phyloP scores from a whole-genome alignment of 2,797 vertebrate species.

The Molossus molossus region DNA sequence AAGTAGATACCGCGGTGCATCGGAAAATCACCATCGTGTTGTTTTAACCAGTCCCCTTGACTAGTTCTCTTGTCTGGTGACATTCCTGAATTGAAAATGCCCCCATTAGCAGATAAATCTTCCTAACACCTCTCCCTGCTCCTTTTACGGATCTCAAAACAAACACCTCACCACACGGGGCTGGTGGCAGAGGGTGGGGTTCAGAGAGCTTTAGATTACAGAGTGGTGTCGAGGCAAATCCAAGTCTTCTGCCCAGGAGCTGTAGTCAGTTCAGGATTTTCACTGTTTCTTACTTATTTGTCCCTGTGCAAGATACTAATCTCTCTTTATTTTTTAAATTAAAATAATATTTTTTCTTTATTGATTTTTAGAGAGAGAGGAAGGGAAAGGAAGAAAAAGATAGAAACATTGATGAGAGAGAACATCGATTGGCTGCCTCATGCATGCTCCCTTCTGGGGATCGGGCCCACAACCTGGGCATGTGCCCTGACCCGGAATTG shows the following conservation, averaged over 20 bases:
- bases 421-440: too few relatives aligned
- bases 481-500: too few relatives aligned
- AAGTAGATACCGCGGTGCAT: neutral
- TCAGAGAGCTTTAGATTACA: neutral
- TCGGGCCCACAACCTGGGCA: too few relatives aligned
- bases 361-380: too few relatives aligned
- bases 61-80: constrained; percentile 8
- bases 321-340: neutral
- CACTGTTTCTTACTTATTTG: neutral
- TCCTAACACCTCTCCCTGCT: neutral
- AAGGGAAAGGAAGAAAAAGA: too few relatives aligned
- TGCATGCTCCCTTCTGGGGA: too few relatives aligned
- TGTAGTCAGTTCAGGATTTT: neutral
- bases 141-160: neutral
- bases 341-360: too few relatives aligned
- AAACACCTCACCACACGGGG: constrained; percentile 35
- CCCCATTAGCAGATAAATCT: neutral
- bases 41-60: neutral
- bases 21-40: constrained; percentile 3
- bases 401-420: too few relatives aligned
- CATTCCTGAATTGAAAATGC: constrained; percentile 32
- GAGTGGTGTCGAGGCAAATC: neutral
- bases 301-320: neutral
- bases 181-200: neutral
- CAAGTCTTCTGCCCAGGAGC: neutral